A percentile compares a stretch with the other conserved stretches of the same genome.
These are phyloP conservation scores for Uromys caudimaculatus DNA, from an alignment of 2,797 vertebrate species.

Conservation along the genomic window DNA sequence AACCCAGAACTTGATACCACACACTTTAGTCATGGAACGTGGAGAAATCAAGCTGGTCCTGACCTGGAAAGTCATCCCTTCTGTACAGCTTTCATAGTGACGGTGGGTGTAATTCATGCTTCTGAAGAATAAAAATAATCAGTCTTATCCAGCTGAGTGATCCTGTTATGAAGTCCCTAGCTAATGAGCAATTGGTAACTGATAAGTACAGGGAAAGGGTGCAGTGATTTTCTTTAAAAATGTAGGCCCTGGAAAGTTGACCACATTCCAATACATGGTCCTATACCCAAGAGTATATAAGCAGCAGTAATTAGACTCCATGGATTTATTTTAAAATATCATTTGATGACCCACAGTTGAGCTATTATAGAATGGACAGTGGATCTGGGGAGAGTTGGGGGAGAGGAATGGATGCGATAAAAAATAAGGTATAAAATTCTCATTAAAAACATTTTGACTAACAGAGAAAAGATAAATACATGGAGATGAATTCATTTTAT, in stretches of 20 bases:
- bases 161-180: not conserved
- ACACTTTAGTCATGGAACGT: not conserved
- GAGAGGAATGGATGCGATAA: not conserved
- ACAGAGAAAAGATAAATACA: not conserved
- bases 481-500: not conserved
- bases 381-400: not conserved
- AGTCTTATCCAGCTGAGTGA: not conserved
- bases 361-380: not conserved
- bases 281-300: not conserved
- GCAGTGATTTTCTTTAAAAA: not conserved
- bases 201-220: not conserved
- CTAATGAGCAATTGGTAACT: not conserved
- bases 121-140: not conserved
- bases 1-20: not conserved
- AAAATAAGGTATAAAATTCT: not conserved
- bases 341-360: not conserved
- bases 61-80: not conserved
- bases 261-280: not conserved
- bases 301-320: not conserved
- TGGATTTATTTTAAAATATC: not conserved
- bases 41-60: not conserved
- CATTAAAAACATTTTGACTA: not conserved
- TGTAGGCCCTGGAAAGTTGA: not conserved
- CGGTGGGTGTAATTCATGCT: not conserved
- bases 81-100: not conserved